These are phyloP conservation scores for Sericinus montela DNA, from an alignment of 2,888 invertebrate genomes.

Conservation along the genomic window DNA sequence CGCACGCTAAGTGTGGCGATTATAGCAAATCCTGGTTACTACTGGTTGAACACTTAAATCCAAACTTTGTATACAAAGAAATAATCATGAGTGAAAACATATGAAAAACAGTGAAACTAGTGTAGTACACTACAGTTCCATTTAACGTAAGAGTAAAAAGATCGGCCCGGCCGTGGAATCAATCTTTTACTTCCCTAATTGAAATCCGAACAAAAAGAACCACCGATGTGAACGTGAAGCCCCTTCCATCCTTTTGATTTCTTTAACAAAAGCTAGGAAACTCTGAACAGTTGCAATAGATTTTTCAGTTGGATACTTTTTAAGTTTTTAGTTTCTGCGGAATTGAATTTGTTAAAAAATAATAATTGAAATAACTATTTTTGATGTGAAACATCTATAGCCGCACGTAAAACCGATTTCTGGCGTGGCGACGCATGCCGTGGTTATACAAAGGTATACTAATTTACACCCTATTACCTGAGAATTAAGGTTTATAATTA, in stretches of 20 bases:
- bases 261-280: slow-evolving; percentile 9
- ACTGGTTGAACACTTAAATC: too few species aligned
- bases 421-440: too few species aligned
- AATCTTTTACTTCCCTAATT: slow-evolving; percentile 18
- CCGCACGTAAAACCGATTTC: too few species aligned
- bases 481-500: too few species aligned
- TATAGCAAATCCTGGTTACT: too few species aligned
- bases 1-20: too few species aligned
- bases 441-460: too few species aligned
- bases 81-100: background rate
- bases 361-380: too few species aligned
- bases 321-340: background rate
- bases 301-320: background rate
- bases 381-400: too few species aligned
- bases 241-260: slow-evolving; percentile 9
- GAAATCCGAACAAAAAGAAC: slow-evolving; percentile 16
- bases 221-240: slow-evolving; percentile 3
- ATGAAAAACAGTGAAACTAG: slow-evolving; percentile 1
- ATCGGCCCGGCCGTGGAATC: slow-evolving; percentile 7
- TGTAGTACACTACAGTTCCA: slow-evolving; percentile 4
- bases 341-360: too few species aligned
- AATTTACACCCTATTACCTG: too few species aligned
- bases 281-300: slow-evolving; percentile 3
- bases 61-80: background rate
- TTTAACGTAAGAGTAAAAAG: slow-evolving; percentile 10